Evolutionary conservation across 2,113 vertebrate genomes (phyloP).

Genomic region (Lota lota): DNA sequence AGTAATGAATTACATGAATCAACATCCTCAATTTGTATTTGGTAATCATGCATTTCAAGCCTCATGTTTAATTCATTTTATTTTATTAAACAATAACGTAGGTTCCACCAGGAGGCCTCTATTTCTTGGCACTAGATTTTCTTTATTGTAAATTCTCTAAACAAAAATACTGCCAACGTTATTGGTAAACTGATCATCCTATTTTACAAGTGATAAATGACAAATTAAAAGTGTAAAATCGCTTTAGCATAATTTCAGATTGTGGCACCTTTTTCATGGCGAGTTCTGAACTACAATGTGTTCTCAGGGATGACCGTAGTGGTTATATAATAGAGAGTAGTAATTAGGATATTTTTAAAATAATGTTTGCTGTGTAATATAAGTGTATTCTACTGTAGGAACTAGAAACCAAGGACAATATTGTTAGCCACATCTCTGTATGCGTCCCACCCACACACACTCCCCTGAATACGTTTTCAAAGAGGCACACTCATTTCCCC

Average conservation of each 20-base stretch:
- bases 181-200: slow-evolving; percentile 20
- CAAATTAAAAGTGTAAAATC: not conserved
- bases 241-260: slow-evolving; percentile 8
- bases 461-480: not conserved
- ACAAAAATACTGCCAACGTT: slow-evolving; percentile 5
- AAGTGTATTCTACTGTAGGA: slow-evolving; percentile 64
- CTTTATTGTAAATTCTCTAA: slow-evolving; percentile 1
- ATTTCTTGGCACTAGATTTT: no score
- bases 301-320: slow-evolving; percentile 75
- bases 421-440: slow-evolving; percentile 44
- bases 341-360: slow-evolving; percentile 21
- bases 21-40: not conserved
- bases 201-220: no score
- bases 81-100: not conserved
- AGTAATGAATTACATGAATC: no score
- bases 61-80: slow-evolving; percentile 7
- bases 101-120: not conserved
- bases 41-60: slow-evolving; percentile 16
- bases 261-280: slow-evolving; percentile 49
- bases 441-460: not conserved
- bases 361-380: slow-evolving; percentile 44
- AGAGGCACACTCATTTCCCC: no score
- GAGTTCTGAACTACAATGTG: slow-evolving; percentile 71
- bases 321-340: slow-evolving; percentile 41
- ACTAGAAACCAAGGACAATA: slow-evolving; percentile 35